Evolutionary conservation across 2,888 invertebrate genomes (phyloP), one percentile per base, ranked within the genome.

Genomic region (Harpalus rubripes): DNA sequence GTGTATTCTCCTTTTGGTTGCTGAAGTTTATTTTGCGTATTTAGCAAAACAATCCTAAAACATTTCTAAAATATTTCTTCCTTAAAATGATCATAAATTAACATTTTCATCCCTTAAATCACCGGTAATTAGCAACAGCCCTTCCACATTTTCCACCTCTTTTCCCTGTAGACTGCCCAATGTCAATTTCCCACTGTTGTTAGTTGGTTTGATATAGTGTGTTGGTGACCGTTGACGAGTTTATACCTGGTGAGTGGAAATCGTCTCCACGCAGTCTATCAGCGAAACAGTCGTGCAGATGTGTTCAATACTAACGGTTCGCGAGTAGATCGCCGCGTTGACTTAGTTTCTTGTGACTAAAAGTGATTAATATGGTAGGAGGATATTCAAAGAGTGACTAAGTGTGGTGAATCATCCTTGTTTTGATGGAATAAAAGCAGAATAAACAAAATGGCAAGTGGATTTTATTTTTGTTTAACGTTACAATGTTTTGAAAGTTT

Each of bases 201-300:
- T 32, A 22, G 39, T 72, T n/a, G n/a, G n/a, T n/a, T n/a, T n/a
- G n/a, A n/a, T n/a, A 3, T 72, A 74, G 74, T 74, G 0, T 1
- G 18, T 44, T 16, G 52, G 22, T 10, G 74, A 52, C 16, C 74
- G 56, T 74, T 74, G 74, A 74, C 74, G 18, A 74, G 74, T 52
- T 74, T 32, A 22, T 74, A 74, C 74, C 74, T 74, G 74, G 22
- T 44, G 44, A 52, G 52, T 22, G 74, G 44, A 44, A 44, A 74
- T 22, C 16, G 44, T 72, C 22, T 22, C 74, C 16, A 44, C 18
- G 52, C 74, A 10, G 44, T 22, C 52, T 65, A 52, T 12, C 26
- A 1, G 12, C 12, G 3, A 10, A n/a, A 18, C 52, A 44, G 74
- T 56, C 68, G 15, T 12, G 39, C 39, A 39, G 65, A 65, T 41